Base-by-base conservation (phyloP, 2,888 invertebrate species). In the Andrena chrysosceles region DNA sequence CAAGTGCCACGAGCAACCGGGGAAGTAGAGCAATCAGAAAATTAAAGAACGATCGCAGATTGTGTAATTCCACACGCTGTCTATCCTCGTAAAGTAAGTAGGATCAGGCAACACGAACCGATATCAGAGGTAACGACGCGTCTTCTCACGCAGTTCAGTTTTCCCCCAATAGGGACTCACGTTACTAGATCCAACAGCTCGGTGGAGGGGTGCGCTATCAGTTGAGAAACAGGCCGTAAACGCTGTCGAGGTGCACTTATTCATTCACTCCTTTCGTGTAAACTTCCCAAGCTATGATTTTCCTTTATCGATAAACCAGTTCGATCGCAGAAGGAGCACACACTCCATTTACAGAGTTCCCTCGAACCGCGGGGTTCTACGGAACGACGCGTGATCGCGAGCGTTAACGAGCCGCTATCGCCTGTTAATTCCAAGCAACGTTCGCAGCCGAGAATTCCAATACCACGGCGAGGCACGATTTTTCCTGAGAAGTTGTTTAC, bases 101-200 rank as follows among this genome's bases (percentile, higher is more conserved):
- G 49, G 69, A 69, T 62, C 10, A 7, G 7, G 26, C 10, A 31
- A 29, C 23, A 2, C 2, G 29, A 23, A 84, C 88, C 81, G 81
- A 82, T 87, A 87, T 84, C 83, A 79, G 78, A 87, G 87, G 88
- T 90, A 90, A 88, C 85, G 87, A 75, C 64, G 66, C 52, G 78
- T 80, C 83, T 64, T 76, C 78, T 63, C 85, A 74, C 80, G 76
- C 81, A 85, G 86, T 86, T 83, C 80, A 72, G 77, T 82, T 77
- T 80, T 69, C 70, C 84, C 69, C 81, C 77, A 87, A 90, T 87
- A 85, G 86, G 88, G 83, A 86, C 85, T 86, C 89, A 89, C 84
- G 88, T 90, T 90, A 89, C 85, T 86, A 86, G 79, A 91, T 86
- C 77, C 87, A 91, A 90, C 88, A 83, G 84, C 35, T 35, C 42